Conservation (phyloP, 2,113 vertebrate genomes). For the Anoura caudifer region DNA sequence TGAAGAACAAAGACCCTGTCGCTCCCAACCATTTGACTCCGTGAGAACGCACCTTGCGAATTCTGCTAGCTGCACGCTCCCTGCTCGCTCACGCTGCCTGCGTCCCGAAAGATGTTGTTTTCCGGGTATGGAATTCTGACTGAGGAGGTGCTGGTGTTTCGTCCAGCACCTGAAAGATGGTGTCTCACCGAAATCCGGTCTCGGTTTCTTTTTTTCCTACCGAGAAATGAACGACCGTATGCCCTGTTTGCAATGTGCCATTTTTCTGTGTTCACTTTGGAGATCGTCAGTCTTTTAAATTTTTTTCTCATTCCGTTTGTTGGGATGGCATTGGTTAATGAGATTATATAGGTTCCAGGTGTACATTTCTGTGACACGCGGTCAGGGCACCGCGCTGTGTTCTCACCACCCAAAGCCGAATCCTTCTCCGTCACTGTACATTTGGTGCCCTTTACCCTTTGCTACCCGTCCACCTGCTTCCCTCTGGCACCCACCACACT, state of each 20-base stretch:
- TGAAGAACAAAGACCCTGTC: background rate
- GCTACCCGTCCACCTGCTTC: background rate
- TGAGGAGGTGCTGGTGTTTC: background rate
- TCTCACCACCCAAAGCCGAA: background rate
- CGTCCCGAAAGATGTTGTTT: background rate
- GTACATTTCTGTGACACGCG: background rate
- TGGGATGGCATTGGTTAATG: background rate
- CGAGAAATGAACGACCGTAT: background rate
- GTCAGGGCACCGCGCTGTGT: background rate
- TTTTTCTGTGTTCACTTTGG: background rate
- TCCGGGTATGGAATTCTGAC: background rate
- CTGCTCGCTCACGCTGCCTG: background rate
- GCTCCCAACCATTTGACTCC: background rate
- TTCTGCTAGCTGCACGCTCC: too few relatives aligned
- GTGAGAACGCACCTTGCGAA: background rate
- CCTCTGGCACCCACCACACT: background rate
- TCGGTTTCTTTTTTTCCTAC: background rate
- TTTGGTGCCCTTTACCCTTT: background rate
- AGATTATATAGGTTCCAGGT: background rate
- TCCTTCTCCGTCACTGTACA: background rate
- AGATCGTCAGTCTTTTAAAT: background rate
- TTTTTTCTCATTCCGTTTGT: background rate
- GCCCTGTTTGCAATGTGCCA: rapidly evolving
- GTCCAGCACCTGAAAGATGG: too few relatives aligned
- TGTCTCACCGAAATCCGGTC: too few relatives aligned